phyloP scores from a whole-genome alignment of 2,888 invertebrate genomes.

The Drosophila borealis region DNA sequence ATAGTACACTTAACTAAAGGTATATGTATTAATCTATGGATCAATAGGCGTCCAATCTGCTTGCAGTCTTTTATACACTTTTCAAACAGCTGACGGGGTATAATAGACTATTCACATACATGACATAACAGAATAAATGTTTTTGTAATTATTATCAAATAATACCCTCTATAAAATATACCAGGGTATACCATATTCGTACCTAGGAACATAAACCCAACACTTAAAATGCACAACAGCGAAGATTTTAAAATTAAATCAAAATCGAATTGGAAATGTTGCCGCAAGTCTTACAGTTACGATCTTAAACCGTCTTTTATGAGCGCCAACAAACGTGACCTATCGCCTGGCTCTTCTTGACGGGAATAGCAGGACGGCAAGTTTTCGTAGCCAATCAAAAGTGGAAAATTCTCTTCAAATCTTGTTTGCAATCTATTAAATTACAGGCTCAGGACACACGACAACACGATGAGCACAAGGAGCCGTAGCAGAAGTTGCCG shows the following conservation, averaged over 20 bases:
- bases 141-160: too few relatives aligned
- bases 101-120: too few relatives aligned
- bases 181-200: not conserved
- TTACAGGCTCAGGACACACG: constrained; percentile 35
- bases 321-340: constrained; percentile 29
- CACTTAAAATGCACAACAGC: constrained; percentile 17
- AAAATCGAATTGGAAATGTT: constrained; percentile 10
- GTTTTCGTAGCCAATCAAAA: constrained; percentile 42
- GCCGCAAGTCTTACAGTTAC: constrained; percentile 5
- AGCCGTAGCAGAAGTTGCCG: not conserved
- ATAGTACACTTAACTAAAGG: too few relatives aligned
- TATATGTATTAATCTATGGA: too few relatives aligned
- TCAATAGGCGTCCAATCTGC: too few relatives aligned
- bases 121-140: too few relatives aligned
- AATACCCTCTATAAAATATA: too few relatives aligned
- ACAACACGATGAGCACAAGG: constrained; percentile 1
- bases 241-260: not conserved
- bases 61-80: too few relatives aligned
- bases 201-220: not conserved
- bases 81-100: too few relatives aligned
- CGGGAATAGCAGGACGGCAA: constrained; percentile 15
- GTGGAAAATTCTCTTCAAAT: constrained; percentile 7
- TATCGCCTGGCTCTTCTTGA: not conserved
- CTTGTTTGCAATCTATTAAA: constrained; percentile 30
- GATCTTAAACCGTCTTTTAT: constrained; percentile 20